phyloP scores from a whole-genome alignment of 2,888 invertebrate species.

The Drosophila monieri region DNA sequence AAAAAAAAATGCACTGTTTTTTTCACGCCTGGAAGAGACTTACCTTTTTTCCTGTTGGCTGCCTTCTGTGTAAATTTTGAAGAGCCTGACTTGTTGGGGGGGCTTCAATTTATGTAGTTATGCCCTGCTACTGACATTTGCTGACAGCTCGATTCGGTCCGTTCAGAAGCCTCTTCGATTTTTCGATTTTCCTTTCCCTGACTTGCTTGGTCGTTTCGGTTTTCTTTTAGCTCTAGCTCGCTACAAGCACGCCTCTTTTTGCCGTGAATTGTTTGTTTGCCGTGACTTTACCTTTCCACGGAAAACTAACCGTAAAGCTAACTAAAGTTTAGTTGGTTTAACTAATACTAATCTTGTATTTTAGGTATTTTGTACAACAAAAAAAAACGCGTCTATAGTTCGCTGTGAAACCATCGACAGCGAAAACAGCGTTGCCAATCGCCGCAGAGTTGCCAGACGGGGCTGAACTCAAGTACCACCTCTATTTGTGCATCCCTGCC shows the following conservation, averaged over 20 bases:
- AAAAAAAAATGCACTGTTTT: conserved; percentile 26
- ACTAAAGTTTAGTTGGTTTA: conserved; percentile 73
- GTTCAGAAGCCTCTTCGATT: conserved; percentile 41
- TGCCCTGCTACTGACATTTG: conserved; percentile 40
- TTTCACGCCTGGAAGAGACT: conserved; percentile 27
- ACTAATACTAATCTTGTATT: conserved; percentile 70
- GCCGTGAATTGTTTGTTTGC: neutral
- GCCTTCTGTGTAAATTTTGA: conserved; percentile 28
- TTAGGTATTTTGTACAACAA: conserved; percentile 71
- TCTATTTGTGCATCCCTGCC: neutral
- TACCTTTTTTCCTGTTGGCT: conserved; percentile 50
- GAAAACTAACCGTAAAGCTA: conserved; percentile 73
- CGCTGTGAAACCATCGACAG: conserved; percentile 22
- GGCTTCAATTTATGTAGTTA: conserved; percentile 33
- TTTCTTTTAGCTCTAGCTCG: conserved; percentile 34
- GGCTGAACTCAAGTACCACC: neutral
- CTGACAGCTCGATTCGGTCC: conserved; percentile 36
- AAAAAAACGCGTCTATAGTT: conserved; percentile 73
- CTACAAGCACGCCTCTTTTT: conserved; percentile 45
- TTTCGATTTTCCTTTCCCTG: conserved; percentile 21
- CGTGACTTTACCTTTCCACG: conserved; percentile 47
- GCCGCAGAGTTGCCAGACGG: neutral
- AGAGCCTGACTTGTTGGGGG: conserved; percentile 14
- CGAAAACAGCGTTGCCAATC: neutral
- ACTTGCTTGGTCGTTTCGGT: conserved; percentile 15